Base-by-base conservation (phyloP, 2,888 invertebrate species). In the Caenorhabditis wallacei region DNA sequence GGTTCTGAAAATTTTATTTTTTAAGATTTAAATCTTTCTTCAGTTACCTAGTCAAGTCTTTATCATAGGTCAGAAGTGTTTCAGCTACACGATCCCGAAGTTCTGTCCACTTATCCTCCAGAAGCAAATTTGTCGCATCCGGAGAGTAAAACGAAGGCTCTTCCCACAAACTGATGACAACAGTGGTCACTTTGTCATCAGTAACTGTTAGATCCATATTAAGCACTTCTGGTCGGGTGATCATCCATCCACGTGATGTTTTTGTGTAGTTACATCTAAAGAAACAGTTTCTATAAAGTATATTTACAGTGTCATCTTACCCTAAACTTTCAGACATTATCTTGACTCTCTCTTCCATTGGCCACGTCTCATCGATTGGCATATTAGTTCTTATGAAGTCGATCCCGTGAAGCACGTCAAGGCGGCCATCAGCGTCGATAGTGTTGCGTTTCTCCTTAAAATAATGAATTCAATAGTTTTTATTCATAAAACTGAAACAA, bases 381-480 rank as follows among this genome's bases (percentile, higher is more conserved):
- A 78, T 54, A 26, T 54, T 69, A 0, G 69, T 46, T 43, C 35
- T 78, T 69, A 78, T 63, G 54, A 43, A 78, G 0, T 69, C 53
- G 22, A 78, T 61, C 7, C 78, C 63, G 5, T 54, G 43, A 13
- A 78, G 37, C 16, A 69, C 69, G 4, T 78, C 78, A 13, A 43
- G 61, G n/a, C 78, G 40, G 7, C 63, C 53, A 7, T 78, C 78
- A n/a, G 78, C 61, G 20, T 78, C 78, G 1, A 78, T 30, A 10
- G 78, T 78, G 43, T 63, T 69, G 0, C 78, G 78, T 53, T 70
- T 78, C 8, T 76, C 76, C 76, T 76, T 18, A 43, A 43, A 16
- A 5, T 13, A n/a, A n/a, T n/a, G n/a, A 20, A 30, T 59, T 20
- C 22, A 4, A 46, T 18, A 48, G 26, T 40, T 16, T 22, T 30